phyloP scores from a whole-genome alignment of 2,888 invertebrate genomes.

The Ochropleura plecta region DNA sequence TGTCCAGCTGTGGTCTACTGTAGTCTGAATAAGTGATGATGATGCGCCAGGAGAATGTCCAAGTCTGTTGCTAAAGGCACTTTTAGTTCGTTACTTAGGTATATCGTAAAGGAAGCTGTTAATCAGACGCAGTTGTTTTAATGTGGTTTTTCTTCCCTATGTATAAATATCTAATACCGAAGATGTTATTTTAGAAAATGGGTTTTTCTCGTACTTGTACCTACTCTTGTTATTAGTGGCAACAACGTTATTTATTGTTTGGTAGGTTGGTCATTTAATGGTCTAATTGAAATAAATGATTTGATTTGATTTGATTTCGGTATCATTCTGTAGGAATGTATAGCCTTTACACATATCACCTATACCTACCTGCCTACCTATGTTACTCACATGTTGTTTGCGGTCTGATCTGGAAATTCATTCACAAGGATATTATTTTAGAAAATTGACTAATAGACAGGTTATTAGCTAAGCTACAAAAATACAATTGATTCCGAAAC shows the following conservation, averaged over 20 bases:
- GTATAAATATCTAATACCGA: background rate
- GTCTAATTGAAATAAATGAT: no score
- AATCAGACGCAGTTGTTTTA: conserved; percentile 44
- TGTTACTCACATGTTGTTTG: conserved; percentile 23
- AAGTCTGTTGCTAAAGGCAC: background rate
- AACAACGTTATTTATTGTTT: background rate
- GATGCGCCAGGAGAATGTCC: background rate
- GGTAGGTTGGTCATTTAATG: background rate
- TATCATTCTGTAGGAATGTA: background rate
- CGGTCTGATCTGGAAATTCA: conserved; percentile 15
- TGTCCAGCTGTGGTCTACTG: background rate
- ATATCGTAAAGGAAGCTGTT: conserved; percentile 37
- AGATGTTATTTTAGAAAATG: background rate
- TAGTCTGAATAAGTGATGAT: background rate
- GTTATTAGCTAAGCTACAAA: background rate
- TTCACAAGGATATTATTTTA: conserved; percentile 29
- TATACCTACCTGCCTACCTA: background rate
- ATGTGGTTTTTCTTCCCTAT: background rate
- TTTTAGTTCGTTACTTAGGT: background rate
- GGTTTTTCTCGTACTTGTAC: background rate
- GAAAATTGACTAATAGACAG: background rate
- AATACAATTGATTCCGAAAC: background rate
- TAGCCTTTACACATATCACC: background rate
- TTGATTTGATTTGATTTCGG: no score
- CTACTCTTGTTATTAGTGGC: background rate